phyloP scores from a whole-genome alignment of 23 tunicate species.

The Trididemnum clinides region DNA sequence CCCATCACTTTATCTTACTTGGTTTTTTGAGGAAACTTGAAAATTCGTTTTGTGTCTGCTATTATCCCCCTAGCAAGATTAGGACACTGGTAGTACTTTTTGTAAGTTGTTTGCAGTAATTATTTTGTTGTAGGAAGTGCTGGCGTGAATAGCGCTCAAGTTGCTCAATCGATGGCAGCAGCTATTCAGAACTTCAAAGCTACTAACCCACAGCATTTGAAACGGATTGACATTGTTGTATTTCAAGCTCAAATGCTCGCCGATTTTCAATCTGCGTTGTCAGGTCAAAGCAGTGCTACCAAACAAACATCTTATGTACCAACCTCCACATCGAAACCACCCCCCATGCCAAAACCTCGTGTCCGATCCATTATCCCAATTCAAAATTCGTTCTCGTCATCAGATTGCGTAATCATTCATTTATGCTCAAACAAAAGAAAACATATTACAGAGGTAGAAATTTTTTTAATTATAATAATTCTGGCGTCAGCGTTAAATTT shows the following conservation, averaged over 20 bases:
- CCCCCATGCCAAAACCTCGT: background rate
- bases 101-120: background rate
- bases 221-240: constrained; percentile 2
- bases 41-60: too few relatives aligned
- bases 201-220: background rate
- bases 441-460: background rate
- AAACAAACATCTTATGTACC: background rate
- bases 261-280: background rate
- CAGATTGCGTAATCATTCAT: background rate
- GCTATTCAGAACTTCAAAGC: background rate
- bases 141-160: constrained; percentile 3
- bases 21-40: too few relatives aligned
- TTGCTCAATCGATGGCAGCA: background rate
- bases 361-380: background rate
- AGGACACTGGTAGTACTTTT: too few relatives aligned
- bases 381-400: background rate
- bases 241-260: background rate
- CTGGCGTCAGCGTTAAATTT: too few relatives aligned
- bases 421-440: background rate
- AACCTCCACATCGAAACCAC: background rate
- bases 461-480: too few relatives aligned
- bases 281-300: background rate
- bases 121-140: background rate
- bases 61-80: too few relatives aligned
- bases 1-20: too few relatives aligned